Percentiles rank a stretch among this genome's conserved stretches.
These are phyloP conservation scores for Syrmaticus mikado DNA, from an alignment of 2,113 vertebrate species.

Conservation along the genomic window DNA sequence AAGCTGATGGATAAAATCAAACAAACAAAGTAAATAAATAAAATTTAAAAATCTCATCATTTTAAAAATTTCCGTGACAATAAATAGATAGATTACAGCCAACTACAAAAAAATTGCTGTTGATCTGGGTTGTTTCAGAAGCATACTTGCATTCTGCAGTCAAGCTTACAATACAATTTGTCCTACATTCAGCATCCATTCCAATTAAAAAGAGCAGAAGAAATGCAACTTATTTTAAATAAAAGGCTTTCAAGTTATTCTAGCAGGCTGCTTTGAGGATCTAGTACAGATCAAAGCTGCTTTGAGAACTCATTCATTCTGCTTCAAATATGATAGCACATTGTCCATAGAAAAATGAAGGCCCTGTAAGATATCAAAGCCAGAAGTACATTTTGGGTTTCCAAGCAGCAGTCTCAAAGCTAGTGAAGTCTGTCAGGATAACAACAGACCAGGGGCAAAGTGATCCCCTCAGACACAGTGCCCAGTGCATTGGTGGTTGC, in stretches of 20 bases:
- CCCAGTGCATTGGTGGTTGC: background rate
- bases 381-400: constrained; percentile 9
- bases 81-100: constrained; percentile 36
- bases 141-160: background rate
- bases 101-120: constrained; percentile 56
- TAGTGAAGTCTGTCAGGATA: constrained; percentile 43
- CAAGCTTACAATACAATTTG: constrained; percentile 55
- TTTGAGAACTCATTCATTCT: constrained; percentile 67
- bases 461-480: background rate
- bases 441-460: background rate
- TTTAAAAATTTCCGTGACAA: constrained; percentile 3
- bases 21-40: background rate
- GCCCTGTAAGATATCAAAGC: constrained; percentile 39
- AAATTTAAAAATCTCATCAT: background rate
- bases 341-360: constrained; percentile 32
- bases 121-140: constrained; percentile 58
- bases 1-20: background rate
- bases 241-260: constrained; percentile 71
- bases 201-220: constrained; percentile 71
- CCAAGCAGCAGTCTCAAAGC: background rate
- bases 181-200: constrained; percentile 65
- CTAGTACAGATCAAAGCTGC: constrained; percentile 70
- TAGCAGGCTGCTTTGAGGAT: constrained; percentile 65
- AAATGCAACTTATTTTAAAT: constrained; percentile 72
- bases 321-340: constrained; percentile 23